phyloP scores from a whole-genome alignment of 2,113 vertebrate genomes.

The Larimichthys crocea region DNA sequence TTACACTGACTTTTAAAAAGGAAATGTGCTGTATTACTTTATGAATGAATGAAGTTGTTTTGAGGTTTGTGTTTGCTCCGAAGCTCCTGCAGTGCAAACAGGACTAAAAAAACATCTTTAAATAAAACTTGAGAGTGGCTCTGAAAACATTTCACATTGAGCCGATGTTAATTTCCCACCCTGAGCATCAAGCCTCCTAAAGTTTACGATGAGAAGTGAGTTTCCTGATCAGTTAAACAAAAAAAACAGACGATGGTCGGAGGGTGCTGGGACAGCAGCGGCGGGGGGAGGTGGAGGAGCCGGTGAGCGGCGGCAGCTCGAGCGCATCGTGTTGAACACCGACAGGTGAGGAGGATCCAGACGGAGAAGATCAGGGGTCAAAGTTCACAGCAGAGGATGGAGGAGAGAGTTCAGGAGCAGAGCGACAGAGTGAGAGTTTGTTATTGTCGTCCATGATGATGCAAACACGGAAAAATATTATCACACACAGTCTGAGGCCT shows the following conservation, averaged over 20 bases:
- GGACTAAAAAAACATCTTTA: no score
- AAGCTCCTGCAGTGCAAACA: no score
- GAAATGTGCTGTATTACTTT: no score
- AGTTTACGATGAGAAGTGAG: constrained; percentile 21
- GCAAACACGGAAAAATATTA: constrained; percentile 50
- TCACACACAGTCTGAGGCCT: constrained; percentile 25
- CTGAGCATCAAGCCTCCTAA: constrained; percentile 45
- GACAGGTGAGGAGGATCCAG: constrained; percentile 38
- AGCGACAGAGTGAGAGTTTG: constrained; percentile 25
- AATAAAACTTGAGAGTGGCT: no score
- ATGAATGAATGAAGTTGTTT: background rate
- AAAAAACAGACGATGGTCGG: constrained; percentile 35
- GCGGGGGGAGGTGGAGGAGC: background rate
- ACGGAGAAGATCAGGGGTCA: constrained; percentile 46
- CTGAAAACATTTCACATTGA: background rate
- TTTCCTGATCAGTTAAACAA: constrained; percentile 30
- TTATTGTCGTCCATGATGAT: constrained; percentile 36
- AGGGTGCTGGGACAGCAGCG: no score
- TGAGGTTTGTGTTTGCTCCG: background rate
- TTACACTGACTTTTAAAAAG: no score
- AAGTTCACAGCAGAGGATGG: constrained; percentile 49
- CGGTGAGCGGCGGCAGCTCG: background rate
- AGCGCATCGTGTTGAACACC: constrained; percentile 3
- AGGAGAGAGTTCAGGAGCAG: constrained; percentile 54
- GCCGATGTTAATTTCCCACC: constrained; percentile 43